Evolutionary conservation across 2,797 vertebrate genomes (phyloP).

Genomic region (Octomys mimax): DNA sequence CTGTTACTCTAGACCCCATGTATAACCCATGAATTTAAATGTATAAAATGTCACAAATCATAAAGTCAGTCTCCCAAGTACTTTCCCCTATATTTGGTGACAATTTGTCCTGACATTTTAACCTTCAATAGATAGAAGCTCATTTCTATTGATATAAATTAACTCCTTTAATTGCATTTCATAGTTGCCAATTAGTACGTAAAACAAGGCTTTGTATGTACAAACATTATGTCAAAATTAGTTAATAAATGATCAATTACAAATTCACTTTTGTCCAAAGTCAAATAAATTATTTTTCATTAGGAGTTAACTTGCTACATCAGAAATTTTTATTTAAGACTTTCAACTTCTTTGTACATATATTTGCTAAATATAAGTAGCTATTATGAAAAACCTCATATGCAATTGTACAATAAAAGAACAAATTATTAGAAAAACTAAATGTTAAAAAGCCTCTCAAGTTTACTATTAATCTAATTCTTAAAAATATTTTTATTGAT

Average conservation of each 20-base stretch:
- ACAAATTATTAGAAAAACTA: constrained; percentile 37
- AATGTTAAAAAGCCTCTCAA: not conserved
- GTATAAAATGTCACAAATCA: not conserved
- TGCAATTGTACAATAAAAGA: not conserved
- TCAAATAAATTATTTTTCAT: constrained; percentile 29
- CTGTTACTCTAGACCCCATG: not conserved
- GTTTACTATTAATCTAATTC: constrained; percentile 49
- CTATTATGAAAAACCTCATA: not conserved
- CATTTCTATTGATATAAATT: constrained; percentile 26
- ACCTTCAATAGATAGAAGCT: constrained; percentile 5
- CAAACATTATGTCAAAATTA: constrained; percentile 52
- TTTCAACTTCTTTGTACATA: constrained; percentile 19
- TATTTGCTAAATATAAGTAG: constrained; percentile 2
- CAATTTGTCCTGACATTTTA: constrained; percentile 27
- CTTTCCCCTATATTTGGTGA: constrained; percentile 12
- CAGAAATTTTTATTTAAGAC: constrained; percentile 28
- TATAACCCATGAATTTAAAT: constrained; percentile 1
- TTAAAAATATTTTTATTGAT: not conserved
- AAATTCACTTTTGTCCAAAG: not conserved
- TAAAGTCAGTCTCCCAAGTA: not conserved
- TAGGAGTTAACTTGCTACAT: constrained; percentile 51
- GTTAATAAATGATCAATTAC: constrained; percentile 54
- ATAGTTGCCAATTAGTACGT: constrained; percentile 64
- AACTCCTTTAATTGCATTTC: constrained; percentile 60
- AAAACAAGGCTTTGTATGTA: constrained; percentile 12